Evolutionary conservation across 2,113 vertebrate species (phyloP), one percentile per base, ranked within the genome.

Genomic region (Malaclemys terrapin): DNA sequence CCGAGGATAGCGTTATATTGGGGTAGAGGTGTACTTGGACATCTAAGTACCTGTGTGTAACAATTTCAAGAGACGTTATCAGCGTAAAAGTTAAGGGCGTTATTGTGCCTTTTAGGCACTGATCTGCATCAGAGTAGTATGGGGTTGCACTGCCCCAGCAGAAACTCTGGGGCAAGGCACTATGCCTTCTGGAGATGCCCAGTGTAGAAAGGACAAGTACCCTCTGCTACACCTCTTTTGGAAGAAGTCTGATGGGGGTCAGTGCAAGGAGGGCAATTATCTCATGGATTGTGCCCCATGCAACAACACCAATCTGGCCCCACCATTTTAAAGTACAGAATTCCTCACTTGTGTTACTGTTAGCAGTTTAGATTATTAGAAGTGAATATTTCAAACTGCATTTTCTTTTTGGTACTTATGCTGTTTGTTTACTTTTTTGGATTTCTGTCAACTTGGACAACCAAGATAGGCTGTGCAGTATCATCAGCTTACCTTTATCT

Each of bases 391-490:
- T 86, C 2, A 92, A 94, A 94, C 69, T 82, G 49, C 47, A 47
- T 78, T 76, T 76, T 47, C 90, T 89, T 91, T 45, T 87, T 89
- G 69, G 54, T 12, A 96, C 42, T 13, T 78, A 45, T 47, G 24
- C 75, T 27, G 24, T 72, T 96, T 95, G 17, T 84, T 88, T 96
- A 94, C 6, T 31, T 47, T 88, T 92, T 86, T 59, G n/a, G 13
- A 69, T 89, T 94, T 87, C 87, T 87, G 10, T 86, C 35, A 92
- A 94, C 52, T 86, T 92, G 82, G 38, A 3, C 22, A 85, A 24
- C 62, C 45, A 72, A 5, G 59, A 45, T 27, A 38, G 22, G 47
- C 19, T 90, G 93, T 42, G 52, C 85, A n/a, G 80, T 87, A 42
- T 86, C 80, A 82, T 88, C 89, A 86, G 38, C 35, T 89, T 62